A percentile compares a stretch with the other conserved stretches of the same genome.
These are phyloP conservation scores for Erythrolamprus reginae DNA, from an alignment of 2,113 vertebrate species.

Conservation along the genomic window DNA sequence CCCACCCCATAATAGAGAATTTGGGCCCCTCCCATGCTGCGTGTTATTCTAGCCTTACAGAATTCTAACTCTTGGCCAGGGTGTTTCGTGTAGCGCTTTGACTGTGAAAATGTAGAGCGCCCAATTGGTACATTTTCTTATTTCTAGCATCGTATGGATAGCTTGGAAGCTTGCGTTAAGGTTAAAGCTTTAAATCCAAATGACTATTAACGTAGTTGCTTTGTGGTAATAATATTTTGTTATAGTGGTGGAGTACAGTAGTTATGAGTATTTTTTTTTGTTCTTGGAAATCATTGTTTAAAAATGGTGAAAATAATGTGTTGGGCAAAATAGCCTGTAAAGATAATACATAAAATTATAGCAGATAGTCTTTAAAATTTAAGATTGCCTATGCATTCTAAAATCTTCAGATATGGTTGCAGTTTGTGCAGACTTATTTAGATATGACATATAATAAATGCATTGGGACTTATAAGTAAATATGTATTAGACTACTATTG, in stretches of 20 bases:
- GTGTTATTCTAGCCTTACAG: constrained; percentile 1
- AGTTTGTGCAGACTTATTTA: not conserved
- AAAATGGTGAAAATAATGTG: not conserved
- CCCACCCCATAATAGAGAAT: constrained; percentile 17
- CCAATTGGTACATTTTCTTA: not conserved
- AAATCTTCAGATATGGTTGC: not conserved
- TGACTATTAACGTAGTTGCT: not conserved
- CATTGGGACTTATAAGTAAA: not conserved
- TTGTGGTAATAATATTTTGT: not conserved
- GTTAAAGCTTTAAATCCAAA: not conserved
- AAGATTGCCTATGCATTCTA: not conserved
- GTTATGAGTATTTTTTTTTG: constrained; percentile 39
- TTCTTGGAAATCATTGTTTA: not conserved
- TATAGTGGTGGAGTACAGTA: not conserved
- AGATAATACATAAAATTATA: not conserved
- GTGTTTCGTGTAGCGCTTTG: not conserved
- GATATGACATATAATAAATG: not conserved
- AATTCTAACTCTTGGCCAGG: constrained; percentile 1
- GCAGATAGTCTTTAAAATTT: not conserved
- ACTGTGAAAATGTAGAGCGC: not conserved
- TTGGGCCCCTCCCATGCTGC: constrained; percentile 13
- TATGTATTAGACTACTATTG: not conserved
- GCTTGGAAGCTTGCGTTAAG: not conserved
- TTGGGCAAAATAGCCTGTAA: not conserved
- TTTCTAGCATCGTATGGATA: not conserved